Percentiles rank a stretch among this genome's conserved stretches.
Conservation (phyloP, 2,113 vertebrate genomes). For the Poecilia latipinna region DNA sequence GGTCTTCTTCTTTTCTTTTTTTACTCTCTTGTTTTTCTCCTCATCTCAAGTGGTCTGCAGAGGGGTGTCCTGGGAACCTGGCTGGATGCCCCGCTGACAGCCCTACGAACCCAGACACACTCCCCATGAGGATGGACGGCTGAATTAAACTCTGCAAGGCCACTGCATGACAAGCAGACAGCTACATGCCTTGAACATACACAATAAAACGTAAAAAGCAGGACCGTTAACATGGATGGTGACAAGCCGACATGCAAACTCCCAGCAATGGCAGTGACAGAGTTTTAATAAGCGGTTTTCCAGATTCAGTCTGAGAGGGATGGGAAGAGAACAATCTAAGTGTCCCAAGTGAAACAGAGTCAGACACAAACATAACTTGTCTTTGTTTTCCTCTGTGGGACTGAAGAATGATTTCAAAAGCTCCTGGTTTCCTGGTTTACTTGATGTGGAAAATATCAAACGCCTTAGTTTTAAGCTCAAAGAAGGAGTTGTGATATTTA, state of each 20-base stretch:
- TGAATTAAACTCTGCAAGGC: constrained; percentile 68
- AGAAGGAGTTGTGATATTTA: too few relatives aligned
- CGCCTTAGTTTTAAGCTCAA: too few relatives aligned
- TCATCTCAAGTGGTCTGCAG: constrained; percentile 71
- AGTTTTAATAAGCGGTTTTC: constrained; percentile 57
- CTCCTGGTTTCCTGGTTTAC: too few relatives aligned
- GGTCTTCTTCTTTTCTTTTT: constrained; percentile 36
- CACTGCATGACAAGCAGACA: constrained; percentile 54
- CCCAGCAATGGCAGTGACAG: constrained; percentile 35
- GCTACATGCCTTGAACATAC: constrained; percentile 30
- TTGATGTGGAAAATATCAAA: neutral
- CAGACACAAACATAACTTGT: too few relatives aligned
- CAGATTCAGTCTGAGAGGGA: constrained; percentile 50
- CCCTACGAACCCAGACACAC: neutral
- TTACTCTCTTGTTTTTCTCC: constrained; percentile 54
- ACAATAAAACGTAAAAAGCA: constrained; percentile 32
- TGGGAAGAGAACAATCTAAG: constrained; percentile 59
- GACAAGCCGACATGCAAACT: constrained; percentile 17
- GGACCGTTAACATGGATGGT: constrained; percentile 24
- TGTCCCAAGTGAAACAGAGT: neutral
- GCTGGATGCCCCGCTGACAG: constrained; percentile 59
- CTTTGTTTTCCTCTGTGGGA: too few relatives aligned
- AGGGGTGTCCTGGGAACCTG: constrained; percentile 77
- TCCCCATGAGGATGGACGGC: constrained; percentile 34
- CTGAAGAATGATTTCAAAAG: too few relatives aligned